Evolutionary conservation across 64 coral and sea anemone species (phyloP).

Genomic region (Cladopsammia gracilis): DNA sequence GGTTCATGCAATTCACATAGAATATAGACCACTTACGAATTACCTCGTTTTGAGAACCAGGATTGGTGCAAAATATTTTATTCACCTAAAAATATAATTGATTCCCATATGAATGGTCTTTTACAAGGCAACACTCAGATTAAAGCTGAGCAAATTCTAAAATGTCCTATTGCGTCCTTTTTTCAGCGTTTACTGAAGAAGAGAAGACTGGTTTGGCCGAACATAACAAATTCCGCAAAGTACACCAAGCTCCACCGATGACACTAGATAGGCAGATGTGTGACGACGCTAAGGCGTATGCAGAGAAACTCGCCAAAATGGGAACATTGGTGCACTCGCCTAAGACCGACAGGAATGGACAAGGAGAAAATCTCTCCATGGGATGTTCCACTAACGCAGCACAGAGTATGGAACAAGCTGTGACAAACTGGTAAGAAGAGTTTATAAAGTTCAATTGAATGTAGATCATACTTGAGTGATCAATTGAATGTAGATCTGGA

Average conservation of each 20-base stretch:
- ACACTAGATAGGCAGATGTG: slow-evolving; percentile 55
- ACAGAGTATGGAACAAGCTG: slow-evolving; percentile 25
- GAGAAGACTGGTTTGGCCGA: neutral
- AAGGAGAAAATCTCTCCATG: slow-evolving; percentile 68
- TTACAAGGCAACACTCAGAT: too few species aligned
- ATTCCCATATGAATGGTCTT: too few species aligned
- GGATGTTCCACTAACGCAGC: slow-evolving; percentile 9
- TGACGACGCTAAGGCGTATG: slow-evolving; percentile 47
- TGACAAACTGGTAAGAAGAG: slow-evolving; percentile 45
- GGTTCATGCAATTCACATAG: too few species aligned
- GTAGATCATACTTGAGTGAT: too few species aligned
- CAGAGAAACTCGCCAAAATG: neutral
- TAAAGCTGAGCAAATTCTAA: neutral
- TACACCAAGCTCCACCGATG: slow-evolving; percentile 50
- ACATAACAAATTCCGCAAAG: slow-evolving; percentile 13
- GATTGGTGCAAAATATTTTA: too few species aligned
- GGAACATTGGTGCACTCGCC: slow-evolving; percentile 7
- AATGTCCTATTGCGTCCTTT: neutral
- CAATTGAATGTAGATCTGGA: too few species aligned
- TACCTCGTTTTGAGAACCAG: too few species aligned
- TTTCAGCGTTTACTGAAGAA: slow-evolving; percentile 1
- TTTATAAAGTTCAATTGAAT: too few species aligned
- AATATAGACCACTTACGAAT: too few species aligned
- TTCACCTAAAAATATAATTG: too few species aligned
- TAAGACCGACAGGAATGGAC: neutral